Evolutionary conservation across 2,113 vertebrate species (phyloP).

Genomic region (Nansenia antarctica): DNA sequence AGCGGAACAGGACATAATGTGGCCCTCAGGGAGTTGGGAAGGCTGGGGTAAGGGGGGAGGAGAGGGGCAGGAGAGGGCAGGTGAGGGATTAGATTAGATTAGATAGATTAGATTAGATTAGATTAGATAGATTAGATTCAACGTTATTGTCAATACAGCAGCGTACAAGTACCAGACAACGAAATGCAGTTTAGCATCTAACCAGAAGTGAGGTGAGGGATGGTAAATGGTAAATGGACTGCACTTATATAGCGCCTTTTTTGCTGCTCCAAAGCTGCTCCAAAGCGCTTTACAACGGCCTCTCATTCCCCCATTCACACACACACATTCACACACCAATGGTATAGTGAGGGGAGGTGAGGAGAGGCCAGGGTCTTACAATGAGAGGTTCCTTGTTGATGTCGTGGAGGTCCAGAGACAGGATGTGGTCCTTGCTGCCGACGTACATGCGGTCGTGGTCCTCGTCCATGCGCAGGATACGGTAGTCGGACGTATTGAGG

Average conservation of each 20-base stretch:
- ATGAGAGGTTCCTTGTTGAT: slow-evolving; percentile 97
- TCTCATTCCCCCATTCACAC: no score
- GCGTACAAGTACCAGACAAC: no score
- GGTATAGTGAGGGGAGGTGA: slow-evolving; percentile 20
- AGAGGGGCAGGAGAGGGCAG: background rate
- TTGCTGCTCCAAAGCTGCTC: no score
- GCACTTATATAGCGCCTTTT: no score
- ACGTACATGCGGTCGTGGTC: slow-evolving; percentile 98
- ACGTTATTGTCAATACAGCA: no score
- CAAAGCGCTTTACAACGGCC: no score
- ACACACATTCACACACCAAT: no score
- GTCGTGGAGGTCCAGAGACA: slow-evolving; percentile 96
- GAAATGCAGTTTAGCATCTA: no score
- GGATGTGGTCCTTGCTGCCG: slow-evolving; percentile 95
- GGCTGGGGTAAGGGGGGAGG: slow-evolving; percentile 12
- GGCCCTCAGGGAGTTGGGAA: slow-evolving; percentile 1
- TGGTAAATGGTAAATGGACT: background rate
- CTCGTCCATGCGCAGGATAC: slow-evolving; percentile 96
- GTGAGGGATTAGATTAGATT: no score
- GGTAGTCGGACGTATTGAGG: slow-evolving; percentile 92
- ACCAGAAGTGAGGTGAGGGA: no score
- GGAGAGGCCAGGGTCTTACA: slow-evolving; percentile 75
- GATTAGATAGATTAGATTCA: no score
- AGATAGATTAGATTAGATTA: no score
- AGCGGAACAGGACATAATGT: slow-evolving; percentile 20